Conservation (phyloP, 2,113 vertebrate genomes). For the Echinops telfairi region DNA sequence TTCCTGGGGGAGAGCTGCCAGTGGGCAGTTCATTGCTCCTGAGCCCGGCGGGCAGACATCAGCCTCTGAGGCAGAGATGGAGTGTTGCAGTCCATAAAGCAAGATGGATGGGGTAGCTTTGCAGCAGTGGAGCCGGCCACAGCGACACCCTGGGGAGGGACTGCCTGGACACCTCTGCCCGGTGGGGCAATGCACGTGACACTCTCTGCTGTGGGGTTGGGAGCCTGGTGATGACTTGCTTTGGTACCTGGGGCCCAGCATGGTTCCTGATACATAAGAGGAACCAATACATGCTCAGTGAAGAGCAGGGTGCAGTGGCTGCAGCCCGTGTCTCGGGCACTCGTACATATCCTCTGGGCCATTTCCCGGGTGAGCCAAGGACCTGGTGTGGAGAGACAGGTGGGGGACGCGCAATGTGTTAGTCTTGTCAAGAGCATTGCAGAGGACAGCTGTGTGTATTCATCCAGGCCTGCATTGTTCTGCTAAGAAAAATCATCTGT, state of each 20-base stretch:
- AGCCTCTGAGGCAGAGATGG: background rate
- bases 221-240: background rate
- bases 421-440: background rate
- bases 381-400: background rate
- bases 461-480: background rate
- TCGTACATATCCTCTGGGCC: background rate
- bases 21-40: conserved; percentile 12
- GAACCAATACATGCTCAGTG: fast-evolving
- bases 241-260: background rate
- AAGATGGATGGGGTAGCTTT: background rate
- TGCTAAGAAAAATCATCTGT: conserved; percentile 59
- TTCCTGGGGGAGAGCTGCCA: conserved; percentile 37
- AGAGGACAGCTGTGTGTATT: background rate
- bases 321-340: background rate
- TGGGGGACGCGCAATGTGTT: background rate
- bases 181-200: fast-evolving
- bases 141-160: background rate
- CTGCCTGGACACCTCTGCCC: background rate
- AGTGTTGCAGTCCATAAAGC: background rate
- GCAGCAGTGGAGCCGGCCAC: background rate
- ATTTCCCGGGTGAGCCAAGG: background rate
- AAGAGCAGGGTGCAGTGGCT: background rate
- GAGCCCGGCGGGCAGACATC: background rate
- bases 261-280: background rate
- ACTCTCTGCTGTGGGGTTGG: background rate